Percentiles rank a stretch among this genome's conserved stretches.
Evolutionary conservation across 1,140 invertebrate species (phyloP).

Genomic region (Colletes latitarsis): DNA sequence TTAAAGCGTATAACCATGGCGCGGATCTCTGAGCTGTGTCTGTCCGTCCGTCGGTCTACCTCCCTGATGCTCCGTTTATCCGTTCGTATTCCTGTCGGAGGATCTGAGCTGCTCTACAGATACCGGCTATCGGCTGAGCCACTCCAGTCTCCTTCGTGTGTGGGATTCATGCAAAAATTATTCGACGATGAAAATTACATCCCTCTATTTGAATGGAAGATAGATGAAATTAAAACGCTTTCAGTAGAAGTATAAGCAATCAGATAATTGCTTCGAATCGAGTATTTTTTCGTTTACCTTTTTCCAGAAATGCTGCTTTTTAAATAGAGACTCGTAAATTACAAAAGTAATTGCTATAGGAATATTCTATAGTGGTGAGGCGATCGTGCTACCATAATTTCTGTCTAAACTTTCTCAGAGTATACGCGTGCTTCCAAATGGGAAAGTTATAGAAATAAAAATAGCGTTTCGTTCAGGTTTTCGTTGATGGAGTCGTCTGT

Average conservation of each 20-base stretch:
- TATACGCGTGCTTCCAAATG: too few relatives aligned
- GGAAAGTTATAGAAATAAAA: too few relatives aligned
- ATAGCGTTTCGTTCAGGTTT: too few relatives aligned
- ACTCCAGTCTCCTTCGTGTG: conserved; percentile 27
- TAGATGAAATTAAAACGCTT: conserved; percentile 22
- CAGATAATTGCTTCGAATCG: conserved; percentile 22
- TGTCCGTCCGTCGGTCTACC: conserved; percentile 64
- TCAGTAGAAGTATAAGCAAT: conserved; percentile 29
- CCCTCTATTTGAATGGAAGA: conserved; percentile 16
- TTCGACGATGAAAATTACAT: conserved; percentile 35
- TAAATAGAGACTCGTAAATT: too few relatives aligned
- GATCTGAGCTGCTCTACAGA: conserved; percentile 61
- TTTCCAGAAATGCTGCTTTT: too few relatives aligned
- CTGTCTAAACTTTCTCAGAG: too few relatives aligned
- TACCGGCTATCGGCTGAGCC: conserved; percentile 69
- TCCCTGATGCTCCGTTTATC: conserved; percentile 56
- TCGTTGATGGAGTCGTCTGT: too few relatives aligned
- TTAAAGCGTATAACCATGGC: conserved; percentile 79
- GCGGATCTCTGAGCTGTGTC: conserved; percentile 68
- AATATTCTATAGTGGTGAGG: too few relatives aligned
- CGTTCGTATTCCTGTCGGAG: conserved; percentile 55
- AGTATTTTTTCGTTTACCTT: conserved; percentile 17
- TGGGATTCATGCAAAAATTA: conserved; percentile 51
- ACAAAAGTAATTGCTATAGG: too few relatives aligned
- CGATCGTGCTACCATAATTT: too few relatives aligned